Evolutionary conservation across 1,140 invertebrate species (phyloP).

Genomic region (Oscheius sp.): DNA sequence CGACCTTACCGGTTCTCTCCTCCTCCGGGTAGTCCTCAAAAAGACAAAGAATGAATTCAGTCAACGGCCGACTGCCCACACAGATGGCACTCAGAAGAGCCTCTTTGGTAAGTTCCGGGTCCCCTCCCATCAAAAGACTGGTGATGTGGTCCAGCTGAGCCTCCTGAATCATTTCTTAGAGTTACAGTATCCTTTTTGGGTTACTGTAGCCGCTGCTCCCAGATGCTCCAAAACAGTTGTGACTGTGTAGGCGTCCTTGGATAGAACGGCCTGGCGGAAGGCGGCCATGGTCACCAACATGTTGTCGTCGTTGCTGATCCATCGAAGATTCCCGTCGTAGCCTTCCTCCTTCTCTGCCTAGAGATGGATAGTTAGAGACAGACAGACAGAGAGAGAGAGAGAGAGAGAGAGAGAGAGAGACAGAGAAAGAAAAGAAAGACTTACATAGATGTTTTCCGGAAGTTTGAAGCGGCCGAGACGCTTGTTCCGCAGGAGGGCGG

Average conservation of each 20-base stretch:
- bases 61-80: constrained; percentile 47
- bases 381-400: neutral
- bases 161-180: neutral
- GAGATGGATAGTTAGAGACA: neutral
- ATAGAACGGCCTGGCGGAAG: constrained; percentile 27
- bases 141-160: constrained; percentile 29
- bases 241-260: constrained; percentile 15
- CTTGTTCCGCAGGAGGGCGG: no score
- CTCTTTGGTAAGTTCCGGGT: constrained; percentile 40
- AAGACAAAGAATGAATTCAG: constrained; percentile 46
- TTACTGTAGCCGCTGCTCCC: constrained; percentile 1
- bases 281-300: constrained; percentile 13
- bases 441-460: neutral
- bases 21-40: constrained; percentile 43
- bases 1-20: constrained; percentile 35
- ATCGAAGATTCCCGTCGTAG: constrained; percentile 28
- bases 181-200: neutral
- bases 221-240: constrained; percentile 13
- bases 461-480: no score
- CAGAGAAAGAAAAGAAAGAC: neutral
- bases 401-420: neutral
- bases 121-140: neutral
- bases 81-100: constrained; percentile 42
- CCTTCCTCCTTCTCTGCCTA: constrained; percentile 27
- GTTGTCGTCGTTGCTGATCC: constrained; percentile 12